Conservation (phyloP, 1,140 invertebrate species). For the Orchestia grillus region DNA sequence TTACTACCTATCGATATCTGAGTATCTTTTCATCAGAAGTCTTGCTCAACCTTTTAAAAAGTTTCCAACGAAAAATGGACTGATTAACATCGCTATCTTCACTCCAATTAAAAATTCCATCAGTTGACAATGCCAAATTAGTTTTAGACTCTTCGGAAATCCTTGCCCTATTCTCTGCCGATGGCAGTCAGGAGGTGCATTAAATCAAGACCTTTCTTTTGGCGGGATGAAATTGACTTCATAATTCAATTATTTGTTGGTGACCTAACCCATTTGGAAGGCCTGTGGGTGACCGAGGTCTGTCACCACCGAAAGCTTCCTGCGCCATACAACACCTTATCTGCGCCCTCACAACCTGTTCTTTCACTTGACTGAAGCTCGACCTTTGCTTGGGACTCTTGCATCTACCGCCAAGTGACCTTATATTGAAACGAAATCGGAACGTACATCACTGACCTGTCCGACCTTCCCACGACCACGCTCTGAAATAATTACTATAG, state of each 20-base stretch:
- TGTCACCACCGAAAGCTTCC: background rate
- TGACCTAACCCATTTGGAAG: background rate
- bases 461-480: conserved; percentile 28
- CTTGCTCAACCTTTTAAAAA: background rate
- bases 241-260: background rate
- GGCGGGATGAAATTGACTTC: background rate
- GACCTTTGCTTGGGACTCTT: conserved; percentile 7
- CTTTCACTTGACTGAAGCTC: background rate
- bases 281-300: background rate
- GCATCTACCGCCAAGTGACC: background rate
- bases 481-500: conserved; percentile 2
- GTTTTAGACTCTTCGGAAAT: too few relatives aligned
- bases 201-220: background rate
- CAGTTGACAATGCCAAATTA: background rate
- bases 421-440: conserved; percentile 10
- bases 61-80: background rate
- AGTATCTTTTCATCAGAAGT: too few relatives aligned
- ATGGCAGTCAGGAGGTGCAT: background rate
- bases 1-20: too few relatives aligned
- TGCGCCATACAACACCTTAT: background rate
- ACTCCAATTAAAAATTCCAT: background rate
- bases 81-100: background rate
- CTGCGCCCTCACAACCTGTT: background rate
- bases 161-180: background rate
- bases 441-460: conserved; percentile 25